Base-by-base conservation (phyloP, 1,140 invertebrate genomes). In the Atopsyche davidsoni region DNA sequence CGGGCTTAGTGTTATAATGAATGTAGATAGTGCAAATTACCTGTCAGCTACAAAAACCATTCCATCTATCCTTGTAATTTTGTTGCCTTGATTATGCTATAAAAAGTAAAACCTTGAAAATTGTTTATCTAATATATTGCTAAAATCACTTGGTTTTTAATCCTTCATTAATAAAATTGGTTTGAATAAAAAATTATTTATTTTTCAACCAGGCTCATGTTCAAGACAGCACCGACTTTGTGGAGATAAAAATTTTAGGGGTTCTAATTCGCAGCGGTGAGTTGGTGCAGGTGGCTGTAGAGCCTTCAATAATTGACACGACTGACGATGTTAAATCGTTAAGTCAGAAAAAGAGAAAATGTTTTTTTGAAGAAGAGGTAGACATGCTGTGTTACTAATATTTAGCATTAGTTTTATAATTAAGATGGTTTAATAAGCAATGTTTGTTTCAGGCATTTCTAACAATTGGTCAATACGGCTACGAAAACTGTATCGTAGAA, bases 401-500 rank as follows among this genome's bases (percentile, higher is more conserved):
- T 41, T 9, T 18, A 41, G 7, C 4, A 7, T 21, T 4, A 9
- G 18, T 18, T 7, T 17, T 6, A 36, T 4, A 41, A 10, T 18
- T 9, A 41, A 21, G 7, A 41, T 41, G 39, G 4, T 41, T 40
- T 24, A 18, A 16, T 22, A 28, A n/a, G 7, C 25, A n/a, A 9
- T 9, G 7, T 6, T 41, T 31, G 2, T 49, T 54, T 38, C 41
- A 57, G 55, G 42, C 31, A 25, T 45, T 13, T 13, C 28, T 53
- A 11, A 13, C 50, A 1, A 49, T 53, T 16, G 55, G 55, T 24
- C n/a, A n/a, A 24, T 57, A 57, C 14, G 55, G 55, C 10, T 57
- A 53, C 23, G 55, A 57, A 39, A 57, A 57, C 31, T 57, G 55
- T 23, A 40, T 57, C 14, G 41, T 57, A 2, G 50, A 57, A 50